Evolutionary conservation across 2,113 vertebrate genomes (phyloP).

Genomic region (Nicator chloris): DNA sequence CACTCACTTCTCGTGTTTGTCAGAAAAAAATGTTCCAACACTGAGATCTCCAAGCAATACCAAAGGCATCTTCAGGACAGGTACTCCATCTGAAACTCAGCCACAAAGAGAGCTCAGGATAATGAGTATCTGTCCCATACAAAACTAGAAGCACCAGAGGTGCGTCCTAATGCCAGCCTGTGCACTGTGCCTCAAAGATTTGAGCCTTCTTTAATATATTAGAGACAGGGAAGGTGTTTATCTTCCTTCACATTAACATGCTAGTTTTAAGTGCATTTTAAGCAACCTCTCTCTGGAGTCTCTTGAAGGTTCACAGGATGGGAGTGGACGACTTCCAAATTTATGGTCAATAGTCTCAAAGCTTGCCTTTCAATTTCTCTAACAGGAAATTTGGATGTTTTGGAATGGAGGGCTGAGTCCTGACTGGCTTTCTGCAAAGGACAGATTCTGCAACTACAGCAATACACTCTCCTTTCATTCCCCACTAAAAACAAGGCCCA

Average conservation of each 20-base stretch:
- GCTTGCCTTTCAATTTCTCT: background rate
- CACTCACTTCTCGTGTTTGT: background rate
- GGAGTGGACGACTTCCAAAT: background rate
- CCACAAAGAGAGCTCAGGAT: background rate
- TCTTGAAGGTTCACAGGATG: background rate
- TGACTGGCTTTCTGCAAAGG: background rate
- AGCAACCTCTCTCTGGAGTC: background rate
- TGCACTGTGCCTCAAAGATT: background rate
- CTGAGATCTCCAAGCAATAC: background rate
- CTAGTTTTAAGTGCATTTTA: background rate
- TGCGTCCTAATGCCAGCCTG: background rate
- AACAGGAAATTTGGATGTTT: background rate
- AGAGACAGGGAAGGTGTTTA: background rate
- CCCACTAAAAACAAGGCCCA: background rate
- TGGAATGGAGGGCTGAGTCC: background rate
- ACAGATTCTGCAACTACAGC: background rate
- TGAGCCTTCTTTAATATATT: background rate
- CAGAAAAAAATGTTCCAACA: background rate
- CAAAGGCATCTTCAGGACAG: background rate
- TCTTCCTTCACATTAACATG: background rate
- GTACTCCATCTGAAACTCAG: background rate
- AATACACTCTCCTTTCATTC: background rate
- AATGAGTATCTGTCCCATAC: background rate
- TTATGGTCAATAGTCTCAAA: background rate
- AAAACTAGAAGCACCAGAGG: background rate